phyloP scores from a whole-genome alignment of 2,888 invertebrate species.

The Siphlonurus alternatus region DNA sequence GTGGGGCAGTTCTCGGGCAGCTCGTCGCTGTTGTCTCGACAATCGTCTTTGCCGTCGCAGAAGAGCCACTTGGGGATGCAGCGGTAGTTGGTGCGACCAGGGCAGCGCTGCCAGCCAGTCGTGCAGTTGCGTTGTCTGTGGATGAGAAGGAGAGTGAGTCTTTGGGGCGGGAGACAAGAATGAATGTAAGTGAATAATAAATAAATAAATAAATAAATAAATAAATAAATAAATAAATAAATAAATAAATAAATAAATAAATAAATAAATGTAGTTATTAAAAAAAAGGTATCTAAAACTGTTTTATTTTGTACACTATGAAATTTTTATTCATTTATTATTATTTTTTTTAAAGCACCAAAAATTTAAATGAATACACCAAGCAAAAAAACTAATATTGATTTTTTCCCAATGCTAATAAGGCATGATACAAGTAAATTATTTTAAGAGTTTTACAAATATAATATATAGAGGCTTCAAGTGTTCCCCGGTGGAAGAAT shows the following conservation, averaged over 20 bases:
- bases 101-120: constrained; percentile 89
- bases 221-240: neutral
- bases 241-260: neutral
- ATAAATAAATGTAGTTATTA: neutral
- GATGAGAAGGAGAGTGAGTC: constrained; percentile 13
- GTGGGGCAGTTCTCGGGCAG: constrained; percentile 75
- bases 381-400: too few relatives aligned
- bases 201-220: neutral
- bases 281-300: neutral
- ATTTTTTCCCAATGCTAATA: too few relatives aligned
- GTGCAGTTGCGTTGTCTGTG: constrained; percentile 85
- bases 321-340: too few relatives aligned
- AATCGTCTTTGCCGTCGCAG: constrained; percentile 96
- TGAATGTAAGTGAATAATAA: neutral
- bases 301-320: too few relatives aligned
- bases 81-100: constrained; percentile 79
- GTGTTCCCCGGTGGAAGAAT: too few relatives aligned
- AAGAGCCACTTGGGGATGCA: constrained; percentile 97
- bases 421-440: too few relatives aligned
- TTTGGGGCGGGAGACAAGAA: constrained; percentile 10
- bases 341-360: too few relatives aligned
- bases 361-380: too few relatives aligned
- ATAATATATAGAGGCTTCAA: too few relatives aligned
- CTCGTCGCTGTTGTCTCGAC: constrained; percentile 89
- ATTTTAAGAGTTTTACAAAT: too few relatives aligned